Base-by-base conservation (phyloP, 1,140 invertebrate species). In the Brachionus rubens region DNA sequence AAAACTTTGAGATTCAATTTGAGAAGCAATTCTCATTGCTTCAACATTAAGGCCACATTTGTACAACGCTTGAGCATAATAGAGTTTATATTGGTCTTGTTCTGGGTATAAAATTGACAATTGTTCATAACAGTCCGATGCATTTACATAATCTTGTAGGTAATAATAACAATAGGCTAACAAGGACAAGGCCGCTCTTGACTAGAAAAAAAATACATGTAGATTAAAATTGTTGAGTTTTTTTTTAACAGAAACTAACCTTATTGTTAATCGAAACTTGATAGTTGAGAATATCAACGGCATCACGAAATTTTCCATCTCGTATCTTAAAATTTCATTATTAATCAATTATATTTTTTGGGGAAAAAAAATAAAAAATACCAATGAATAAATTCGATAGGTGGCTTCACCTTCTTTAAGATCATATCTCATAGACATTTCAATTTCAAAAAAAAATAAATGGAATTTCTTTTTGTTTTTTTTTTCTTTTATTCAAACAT, bases 111-210 rank as follows among this genome's bases (percentile, higher is more conserved):
- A 21, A 36, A 30, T 21, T 14, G 33, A 36, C 2, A 99, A 86
- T 83, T 96, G 93, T 85, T 98, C 95, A 82, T 99, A 99, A 82
- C 92, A 96, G 80, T 91, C 91, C 1, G 94, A 91, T 30, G 96
- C 94, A 86, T 93, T 92, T 21, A 91, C 88, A 85, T 94, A 98
- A 81, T 97, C 92, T 87, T 97, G 93, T 36, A 90, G 90, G 81
- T 96, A 91, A 84, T 92, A 99, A 83, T 97, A 96, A 83, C 94
- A 98, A 82, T 96, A 96, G 0, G 91, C 96, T 26, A 99, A 86
- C 0, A 98, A 87, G 0, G 96, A 98, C 16, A 98, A 83, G 12
- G 92, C 96, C 54, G 94, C 92, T 80, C 95, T 87, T 81, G 91
- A 90, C 90, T 92, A 26, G n/a, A 43, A 1, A 59, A 62, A 19